A percentile compares a stretch with the other conserved stretches of the same genome.
phyloP scores from a whole-genome alignment of 2,888 invertebrate species.

The Linnaemya vulpina region DNA sequence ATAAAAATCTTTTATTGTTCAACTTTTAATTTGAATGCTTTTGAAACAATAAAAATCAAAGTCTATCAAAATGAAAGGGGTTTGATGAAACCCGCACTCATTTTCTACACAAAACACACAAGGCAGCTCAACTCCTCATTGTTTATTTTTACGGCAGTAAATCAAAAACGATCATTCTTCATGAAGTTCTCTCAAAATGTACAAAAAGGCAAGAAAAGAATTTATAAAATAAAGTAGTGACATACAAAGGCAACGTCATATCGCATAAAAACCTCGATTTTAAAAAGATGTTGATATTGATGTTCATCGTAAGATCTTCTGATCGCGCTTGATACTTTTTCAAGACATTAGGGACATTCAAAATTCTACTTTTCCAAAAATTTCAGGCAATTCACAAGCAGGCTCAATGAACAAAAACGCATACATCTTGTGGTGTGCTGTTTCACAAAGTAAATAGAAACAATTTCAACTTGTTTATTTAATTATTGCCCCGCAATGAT shows the following conservation, averaged over 20 bases:
- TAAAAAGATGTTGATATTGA: constrained; percentile 57
- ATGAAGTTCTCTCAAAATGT: constrained; percentile 49
- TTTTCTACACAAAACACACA: constrained; percentile 2
- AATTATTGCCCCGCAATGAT: constrained; percentile 17
- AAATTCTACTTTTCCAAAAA: background rate
- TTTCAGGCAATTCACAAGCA: background rate
- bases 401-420: no score
- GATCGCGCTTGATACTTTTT: constrained; percentile 40
- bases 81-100: constrained; percentile 57
- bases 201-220: background rate
- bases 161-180: constrained; percentile 71
- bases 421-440: background rate
- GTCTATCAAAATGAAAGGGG: constrained; percentile 45
- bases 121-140: constrained; percentile 5
- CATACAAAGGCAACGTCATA: constrained; percentile 19
- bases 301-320: constrained; percentile 50
- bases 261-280: constrained; percentile 24
- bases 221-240: constrained; percentile 12
- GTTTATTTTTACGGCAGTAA: constrained; percentile 58
- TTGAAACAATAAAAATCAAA: constrained; percentile 62
- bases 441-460: background rate
- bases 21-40: constrained; percentile 16
- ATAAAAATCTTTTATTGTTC: constrained; percentile 45
- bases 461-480: background rate
- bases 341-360: constrained; percentile 25